Evolutionary conservation across 2,888 invertebrate genomes (phyloP), one percentile per base, ranked within the genome.

Genomic region (Coelinius sp.): DNA sequence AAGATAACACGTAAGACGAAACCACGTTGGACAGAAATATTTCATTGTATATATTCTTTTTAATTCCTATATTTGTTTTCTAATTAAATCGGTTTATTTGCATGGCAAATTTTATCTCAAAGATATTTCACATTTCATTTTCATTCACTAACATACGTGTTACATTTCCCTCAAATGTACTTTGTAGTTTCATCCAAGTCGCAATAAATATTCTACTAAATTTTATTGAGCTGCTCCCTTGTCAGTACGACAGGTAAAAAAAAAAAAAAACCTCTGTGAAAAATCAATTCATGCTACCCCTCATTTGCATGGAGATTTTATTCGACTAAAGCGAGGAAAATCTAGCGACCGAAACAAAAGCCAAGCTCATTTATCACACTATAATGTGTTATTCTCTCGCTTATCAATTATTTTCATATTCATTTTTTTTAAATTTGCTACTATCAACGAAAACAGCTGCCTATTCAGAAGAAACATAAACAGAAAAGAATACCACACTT

Each of bases 1-100:
- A 81, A 83, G 80, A 79, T 79, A 82, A 83, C 78, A 80, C 81
- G 77, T 77, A 78, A 78, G 77, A 77, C 71, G 76, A 78, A 78
- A 78, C 70, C 72, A 76, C 72, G 72, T 70, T 75, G 74, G 75
- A 77, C 73, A 73, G 75, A 75, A 73, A 77, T 69, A 73, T 59
- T 46, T 70, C 56, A 64, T 73, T 46, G 20, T 63, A 27, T 70
- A 59, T 56, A 25, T 68, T 27, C 20, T 67, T 52, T 35, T 27
- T 27, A 44, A 27, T 17, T 49, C 27, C 17, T 49, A 20, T 49
- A 3, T 14, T 31, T 49, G 10, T 20, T 10, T 49, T 66, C n/a
- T 49, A 14, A 46, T 66, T 49, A 31, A 64, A 64, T 64, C 46
- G 41, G 46, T 44, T 35, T 64, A 44, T 63, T 44, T 41, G 27